These are phyloP conservation scores for Eupelmus urozonus DNA, from an alignment of 2,888 invertebrate genomes.

Conservation along the genomic window DNA sequence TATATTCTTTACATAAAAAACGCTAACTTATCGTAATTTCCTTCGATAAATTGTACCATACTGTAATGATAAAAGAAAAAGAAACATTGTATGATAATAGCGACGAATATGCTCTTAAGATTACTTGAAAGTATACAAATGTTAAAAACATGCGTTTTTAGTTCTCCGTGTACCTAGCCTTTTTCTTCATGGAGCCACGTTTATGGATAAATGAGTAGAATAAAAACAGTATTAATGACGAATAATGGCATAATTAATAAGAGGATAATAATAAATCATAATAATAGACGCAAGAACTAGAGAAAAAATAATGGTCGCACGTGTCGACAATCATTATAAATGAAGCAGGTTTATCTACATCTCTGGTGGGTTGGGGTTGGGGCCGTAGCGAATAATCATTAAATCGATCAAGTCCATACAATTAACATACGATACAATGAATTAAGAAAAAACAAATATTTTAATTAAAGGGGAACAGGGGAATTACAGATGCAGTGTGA, in stretches of 20 bases:
- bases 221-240: conserved; percentile 51
- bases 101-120: conserved; percentile 58
- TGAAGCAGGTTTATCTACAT: conserved; percentile 50
- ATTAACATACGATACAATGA: conserved; percentile 53
- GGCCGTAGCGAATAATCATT: conserved; percentile 22
- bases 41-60: conserved; percentile 60
- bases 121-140: conserved; percentile 60
- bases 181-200: conserved; percentile 42
- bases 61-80: conserved; percentile 53
- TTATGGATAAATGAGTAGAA: conserved; percentile 31
- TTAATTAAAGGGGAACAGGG: conserved; percentile 25
- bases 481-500: conserved; percentile 52
- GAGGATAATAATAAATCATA: conserved; percentile 42
- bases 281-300: conserved; percentile 51
- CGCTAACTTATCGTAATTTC: conserved; percentile 59
- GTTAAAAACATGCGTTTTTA: conserved; percentile 57
- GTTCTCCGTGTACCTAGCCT: conserved; percentile 54
- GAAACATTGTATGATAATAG: conserved; percentile 58
- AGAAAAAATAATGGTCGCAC: conserved; percentile 47
- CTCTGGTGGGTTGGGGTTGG: conserved; percentile 21
- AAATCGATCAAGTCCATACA: conserved; percentile 39
- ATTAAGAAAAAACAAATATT: conserved; percentile 52
- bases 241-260: conserved; percentile 57
- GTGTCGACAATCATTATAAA: conserved; percentile 45
- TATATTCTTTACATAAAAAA: conserved; percentile 61